Base-by-base conservation (phyloP, 2,113 vertebrate genomes). In the Dasyornis broadbenti region DNA sequence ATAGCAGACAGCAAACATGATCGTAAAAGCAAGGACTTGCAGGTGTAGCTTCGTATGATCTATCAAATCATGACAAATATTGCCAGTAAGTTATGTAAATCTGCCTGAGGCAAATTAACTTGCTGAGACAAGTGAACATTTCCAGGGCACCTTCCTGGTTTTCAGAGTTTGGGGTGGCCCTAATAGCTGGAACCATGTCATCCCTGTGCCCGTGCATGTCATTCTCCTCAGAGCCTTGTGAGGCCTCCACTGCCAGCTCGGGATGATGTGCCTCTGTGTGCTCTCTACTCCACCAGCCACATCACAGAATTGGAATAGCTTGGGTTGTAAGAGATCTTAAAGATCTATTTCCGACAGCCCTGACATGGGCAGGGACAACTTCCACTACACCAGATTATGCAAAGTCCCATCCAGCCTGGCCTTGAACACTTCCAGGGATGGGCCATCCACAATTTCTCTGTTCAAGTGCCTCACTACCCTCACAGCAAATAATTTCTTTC, bases 141-240 rank as follows among this genome's bases (percentile, higher is more conserved):
- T 21, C 37, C 30, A 83, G 15, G 18, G 9, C 12, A 35, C 56
- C 22, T 59, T 75, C 28, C 44, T 31, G 17, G 33, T 10, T 56
- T 53, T 81, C 63, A 39, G 37, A 85, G 15, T 21, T 65, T 28
- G 33, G 3, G 6, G 15, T 50, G 45, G 15, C 26, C 27, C 19
- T 77, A 27, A 30, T 6, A 16, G 47, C 7, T 82, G 28, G 30
- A 66, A 53, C 5, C 24, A 28, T 4, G 20, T 24, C 3, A 17
- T 2, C 5, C 39, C 27, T 52, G 7, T 56, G 27, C 13, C 33
- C 0, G 0, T 10, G 24, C 3, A 2, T 13, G 11, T 9, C 27
- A 11, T 17, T 26, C 14, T 47, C 13, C n/a, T 49, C 61, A 15
- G 30, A 88, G 39, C 23, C 17, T 33, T 1, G 1, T 17, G 28